Evolutionary conservation across 2,797 vertebrate species (phyloP), one percentile per base, ranked within the genome.

Genomic region (Glyptemys insculpta): DNA sequence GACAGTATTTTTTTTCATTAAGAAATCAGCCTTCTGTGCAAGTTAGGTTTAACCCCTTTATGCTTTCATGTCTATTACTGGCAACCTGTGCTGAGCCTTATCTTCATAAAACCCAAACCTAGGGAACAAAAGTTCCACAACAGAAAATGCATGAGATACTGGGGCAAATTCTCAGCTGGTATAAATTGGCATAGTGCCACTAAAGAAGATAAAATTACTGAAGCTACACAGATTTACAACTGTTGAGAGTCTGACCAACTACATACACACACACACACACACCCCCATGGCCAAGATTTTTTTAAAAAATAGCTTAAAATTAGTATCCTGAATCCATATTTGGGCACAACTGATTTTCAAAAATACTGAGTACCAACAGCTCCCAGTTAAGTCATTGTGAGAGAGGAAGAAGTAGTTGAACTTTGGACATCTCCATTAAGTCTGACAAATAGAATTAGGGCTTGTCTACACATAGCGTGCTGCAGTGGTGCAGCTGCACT

Each of bases 31-130:
- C 6, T 86, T 81, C 12, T 31, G 54, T 56, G 6, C 31, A 81
- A 89, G 34, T 62, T 0, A 68, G 10, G 41, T 80, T 82, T 79
- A 25, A 37, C 15, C 10, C 53, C 52, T 72, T 47, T 19, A 4
- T 2, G 41, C 18, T 23, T 50, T 81, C 88, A 50, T 59, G 84
- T 65, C 31, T 37, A 57, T 15, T 81, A 7, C 53, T 57, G 59
- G 16, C 31, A 78, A 79, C 31, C 49, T 85, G 31, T 57, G 84
- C 85, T n/a, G 25, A 94, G 41, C 5, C 16, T 52, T 47, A 31
- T 82, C 16, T 4, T 7, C n/a, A 72, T 0, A 89, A 12, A 12
- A 82, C 12, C 19, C 29, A 79, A 81, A 0, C 37, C 37, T 10
- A 92, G 85, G 5, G 81, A 91, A 76, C 2, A 53, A 0, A 86